Base-by-base conservation (phyloP, 1,140 invertebrate genomes). In the Gryon sp. region DNA sequence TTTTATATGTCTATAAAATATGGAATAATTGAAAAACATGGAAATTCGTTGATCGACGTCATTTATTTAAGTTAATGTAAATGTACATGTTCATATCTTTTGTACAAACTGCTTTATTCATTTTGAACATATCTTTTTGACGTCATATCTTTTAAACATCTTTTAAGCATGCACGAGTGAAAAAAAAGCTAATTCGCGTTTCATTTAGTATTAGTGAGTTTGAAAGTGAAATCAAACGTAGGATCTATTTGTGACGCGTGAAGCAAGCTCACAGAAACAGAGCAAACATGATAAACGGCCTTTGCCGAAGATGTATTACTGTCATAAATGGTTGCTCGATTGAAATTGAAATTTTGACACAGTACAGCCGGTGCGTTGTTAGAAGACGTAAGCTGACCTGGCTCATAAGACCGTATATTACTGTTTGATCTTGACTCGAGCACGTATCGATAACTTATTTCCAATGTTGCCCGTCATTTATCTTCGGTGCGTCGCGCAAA, bases 261-360 rank as follows among this genome's bases (percentile, higher is more conserved):
- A 34, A 11, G 9, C 19, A 38, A 28, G 52, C 14, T 20, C 30
- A 66, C 50, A 41, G 41, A 52, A 72, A 52, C 53, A 59, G 14
- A 50, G 65, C 38, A 53, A 74, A 62, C 38, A 59, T 80, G 79
- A 85, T 83, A 80, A 83, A 84, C 77, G 84, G 76, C 30, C 30
- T 68, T 70, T 63, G 60, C 43, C 57, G 65, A 81, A 84, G 83
- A 84, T 82, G 82, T 78, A 84, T 84, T 80, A 75, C 80, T 76
- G 80, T 85, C 79, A 74, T 65, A 72, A 72, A 79, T 76, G 57
- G 60, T 63, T 45, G 60, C 73, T 80, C 69, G 65, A 81, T 79
- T 77, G 84, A 84, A 84, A 84, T 85, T 86, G 85, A 84, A 86
- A 86, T 84, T 86, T 86, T 84, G 85, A 85, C 84, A 81, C 79